phyloP scores from a whole-genome alignment of 2,113 vertebrate species.

The Indicator indicator region DNA sequence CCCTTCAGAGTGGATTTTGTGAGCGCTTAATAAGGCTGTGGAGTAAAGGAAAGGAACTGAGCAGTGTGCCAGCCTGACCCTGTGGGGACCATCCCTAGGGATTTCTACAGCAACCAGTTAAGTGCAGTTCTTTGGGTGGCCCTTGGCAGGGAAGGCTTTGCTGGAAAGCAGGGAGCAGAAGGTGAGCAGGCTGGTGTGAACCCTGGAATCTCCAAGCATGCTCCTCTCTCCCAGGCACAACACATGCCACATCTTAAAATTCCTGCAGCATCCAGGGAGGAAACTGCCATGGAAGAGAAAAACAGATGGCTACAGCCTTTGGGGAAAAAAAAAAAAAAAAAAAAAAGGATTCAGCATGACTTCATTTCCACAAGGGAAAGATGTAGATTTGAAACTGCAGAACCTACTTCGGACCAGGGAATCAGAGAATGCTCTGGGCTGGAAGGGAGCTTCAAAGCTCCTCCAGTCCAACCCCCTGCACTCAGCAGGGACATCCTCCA shows the following conservation, averaged over 20 bases:
- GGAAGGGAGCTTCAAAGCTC: no score
- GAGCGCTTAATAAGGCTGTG: no score
- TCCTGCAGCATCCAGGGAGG: slow-evolving; percentile 41
- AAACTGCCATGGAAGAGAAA: slow-evolving; percentile 42
- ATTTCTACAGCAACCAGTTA: background rate
- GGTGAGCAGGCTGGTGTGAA: background rate
- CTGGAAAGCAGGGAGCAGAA: background rate
- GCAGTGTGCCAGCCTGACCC: background rate
- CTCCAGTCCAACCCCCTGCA: no score
- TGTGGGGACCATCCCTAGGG: background rate
- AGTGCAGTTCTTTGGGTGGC: background rate
- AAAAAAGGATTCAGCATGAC: background rate
- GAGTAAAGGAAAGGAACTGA: background rate
- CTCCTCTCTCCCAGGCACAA: background rate
- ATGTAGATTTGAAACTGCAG: background rate
- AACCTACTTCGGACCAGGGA: background rate
- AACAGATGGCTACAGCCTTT: slow-evolving; percentile 50
- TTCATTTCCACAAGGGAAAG: slow-evolving; percentile 15
- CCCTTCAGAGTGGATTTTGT: no score
- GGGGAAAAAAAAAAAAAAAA: background rate
- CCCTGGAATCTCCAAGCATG: background rate
- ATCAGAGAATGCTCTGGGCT: no score
- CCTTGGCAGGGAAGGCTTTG: background rate
- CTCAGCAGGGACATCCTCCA: no score
- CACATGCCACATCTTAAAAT: slow-evolving; percentile 27